Percentiles rank a stretch among this genome's conserved stretches.
Conservation (phyloP, 1,140 invertebrate species). For the Lutraria rhynchaena region DNA sequence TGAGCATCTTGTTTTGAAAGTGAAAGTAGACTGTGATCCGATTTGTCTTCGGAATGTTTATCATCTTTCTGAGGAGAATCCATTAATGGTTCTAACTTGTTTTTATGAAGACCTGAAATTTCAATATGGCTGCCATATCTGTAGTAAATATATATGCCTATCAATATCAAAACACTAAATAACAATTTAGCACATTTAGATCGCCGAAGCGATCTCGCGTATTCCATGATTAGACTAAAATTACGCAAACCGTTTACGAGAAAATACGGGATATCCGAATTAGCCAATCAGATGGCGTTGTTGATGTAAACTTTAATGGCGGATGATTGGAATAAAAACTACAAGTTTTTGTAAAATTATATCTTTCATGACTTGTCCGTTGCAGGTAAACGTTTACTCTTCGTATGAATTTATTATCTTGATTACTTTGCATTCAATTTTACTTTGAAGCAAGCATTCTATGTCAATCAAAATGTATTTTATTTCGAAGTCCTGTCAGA, state of each 20-base stretch:
- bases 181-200: slow-evolving; percentile 4
- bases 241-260: slow-evolving; percentile 1
- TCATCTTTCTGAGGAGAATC: not conserved
- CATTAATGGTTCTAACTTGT: not conserved
- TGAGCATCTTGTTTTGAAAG: slow-evolving; percentile 16
- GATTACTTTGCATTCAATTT: no score
- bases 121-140: not conserved
- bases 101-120: slow-evolving; percentile 15
- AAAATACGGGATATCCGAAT: not conserved
- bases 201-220: not conserved
- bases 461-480: no score
- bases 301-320: slow-evolving; percentile 42
- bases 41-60: not conserved
- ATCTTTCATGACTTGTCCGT: no score
- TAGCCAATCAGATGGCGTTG: slow-evolving; percentile 33
- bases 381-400: no score
- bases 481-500: no score
- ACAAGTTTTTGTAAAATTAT: no score
- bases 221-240: slow-evolving; percentile 8
- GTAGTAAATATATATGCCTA: not conserved
- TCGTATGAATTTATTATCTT: no score
- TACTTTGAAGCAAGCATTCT: no score
- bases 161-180: not conserved
- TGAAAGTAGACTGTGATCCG: slow-evolving; percentile 9
- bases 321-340: slow-evolving; percentile 11